Evolutionary conservation across 2,888 invertebrate genomes (phyloP).

Genomic region (Hetaerina titia): DNA sequence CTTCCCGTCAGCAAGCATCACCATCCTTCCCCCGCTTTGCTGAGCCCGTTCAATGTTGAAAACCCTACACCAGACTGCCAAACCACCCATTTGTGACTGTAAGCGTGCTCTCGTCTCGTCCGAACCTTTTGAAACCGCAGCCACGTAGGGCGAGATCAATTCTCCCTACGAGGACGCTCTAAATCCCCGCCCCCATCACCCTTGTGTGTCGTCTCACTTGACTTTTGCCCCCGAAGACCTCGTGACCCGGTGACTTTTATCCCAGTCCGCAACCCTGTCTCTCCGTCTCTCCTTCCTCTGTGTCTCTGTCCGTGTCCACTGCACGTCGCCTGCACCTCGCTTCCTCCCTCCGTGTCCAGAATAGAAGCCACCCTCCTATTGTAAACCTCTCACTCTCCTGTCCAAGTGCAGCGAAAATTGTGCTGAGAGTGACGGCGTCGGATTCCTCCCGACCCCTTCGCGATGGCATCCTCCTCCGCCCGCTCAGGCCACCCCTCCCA

Average conservation of each 20-base stretch:
- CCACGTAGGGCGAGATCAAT: conserved; percentile 47
- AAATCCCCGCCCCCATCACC: background rate
- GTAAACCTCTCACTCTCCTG: background rate
- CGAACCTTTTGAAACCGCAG: conserved; percentile 61
- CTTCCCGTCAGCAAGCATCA: conserved; percentile 47
- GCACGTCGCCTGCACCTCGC: conserved; percentile 41
- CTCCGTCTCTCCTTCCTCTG: background rate
- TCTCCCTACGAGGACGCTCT: background rate
- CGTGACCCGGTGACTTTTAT: conserved; percentile 64
- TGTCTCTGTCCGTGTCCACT: conserved; percentile 5
- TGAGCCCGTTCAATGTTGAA: conserved; percentile 4
- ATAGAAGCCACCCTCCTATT: conserved; percentile 14
- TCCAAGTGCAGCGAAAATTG: conserved; percentile 41
- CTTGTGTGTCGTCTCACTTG: conserved; percentile 60
- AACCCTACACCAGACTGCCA: background rate
- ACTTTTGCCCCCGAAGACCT: conserved; percentile 59
- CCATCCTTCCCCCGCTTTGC: background rate
- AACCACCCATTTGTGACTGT: conserved; percentile 60
- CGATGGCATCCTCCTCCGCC: background rate
- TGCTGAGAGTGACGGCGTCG: conserved; percentile 41
- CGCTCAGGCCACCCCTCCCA: background rate
- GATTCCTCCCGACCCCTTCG: background rate
- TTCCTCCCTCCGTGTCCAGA: conserved; percentile 48
- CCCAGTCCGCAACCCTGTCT: conserved; percentile 52
- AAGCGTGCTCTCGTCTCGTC: conserved; percentile 34